A percentile compares a stretch with the other conserved stretches of the same genome.
phyloP scores from a whole-genome alignment of 2,888 invertebrate species.

The Celastrina argiolus region DNA sequence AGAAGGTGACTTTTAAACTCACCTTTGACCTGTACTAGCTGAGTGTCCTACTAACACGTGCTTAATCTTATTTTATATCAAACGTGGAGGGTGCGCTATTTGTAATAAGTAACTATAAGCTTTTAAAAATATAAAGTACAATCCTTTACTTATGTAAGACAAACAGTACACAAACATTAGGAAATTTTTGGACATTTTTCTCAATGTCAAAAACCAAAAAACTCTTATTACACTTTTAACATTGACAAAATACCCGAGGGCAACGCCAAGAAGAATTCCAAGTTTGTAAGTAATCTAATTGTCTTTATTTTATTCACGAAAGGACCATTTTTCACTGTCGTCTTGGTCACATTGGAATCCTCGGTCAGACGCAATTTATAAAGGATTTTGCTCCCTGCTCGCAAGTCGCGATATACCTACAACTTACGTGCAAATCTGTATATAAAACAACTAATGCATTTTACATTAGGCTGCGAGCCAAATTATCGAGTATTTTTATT shows the following conservation, averaged over 20 bases:
- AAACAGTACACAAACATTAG: background rate
- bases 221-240: background rate
- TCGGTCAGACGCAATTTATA: slow-evolving; percentile 10
- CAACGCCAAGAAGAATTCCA: background rate
- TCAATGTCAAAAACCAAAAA: background rate
- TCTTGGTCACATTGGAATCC: slow-evolving; percentile 3
- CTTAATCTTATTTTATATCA: background rate
- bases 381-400: slow-evolving; percentile 3
- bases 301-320: slow-evolving; percentile 21
- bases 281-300: background rate
- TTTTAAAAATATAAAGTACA: background rate
- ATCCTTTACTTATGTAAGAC: background rate
- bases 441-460: slow-evolving; percentile 24
- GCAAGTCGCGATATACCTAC: background rate
- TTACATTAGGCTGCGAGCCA: slow-evolving; percentile 25
- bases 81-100: background rate
- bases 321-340: slow-evolving; percentile 18
- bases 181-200: background rate
- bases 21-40: background rate
- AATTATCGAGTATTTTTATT: slow-evolving; percentile 25
- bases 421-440: slow-evolving; percentile 10
- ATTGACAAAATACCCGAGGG: slow-evolving; percentile 3
- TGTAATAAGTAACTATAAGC: background rate
- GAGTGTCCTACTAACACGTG: background rate
- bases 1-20: background rate